A percentile compares a stretch with the other conserved stretches of the same genome.
Evolutionary conservation across 23 tunicate species (phyloP).

Genomic region (Trididemnum clinides): DNA sequence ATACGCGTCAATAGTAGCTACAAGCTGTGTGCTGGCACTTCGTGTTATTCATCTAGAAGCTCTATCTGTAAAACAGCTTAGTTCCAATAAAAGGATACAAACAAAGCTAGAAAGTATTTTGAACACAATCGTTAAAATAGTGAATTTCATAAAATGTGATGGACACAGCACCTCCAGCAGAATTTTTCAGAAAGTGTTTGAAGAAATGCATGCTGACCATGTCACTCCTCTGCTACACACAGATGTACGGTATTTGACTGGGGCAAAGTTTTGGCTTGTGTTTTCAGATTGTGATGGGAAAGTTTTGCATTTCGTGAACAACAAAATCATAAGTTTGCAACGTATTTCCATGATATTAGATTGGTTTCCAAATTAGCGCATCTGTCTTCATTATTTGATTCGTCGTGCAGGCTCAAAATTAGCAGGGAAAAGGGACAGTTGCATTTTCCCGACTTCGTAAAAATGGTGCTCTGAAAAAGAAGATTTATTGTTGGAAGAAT

Average conservation of each 20-base stretch:
- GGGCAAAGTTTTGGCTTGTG: slow-evolving; percentile 24
- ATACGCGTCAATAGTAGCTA: slow-evolving; percentile 5
- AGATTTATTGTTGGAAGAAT: too few species aligned
- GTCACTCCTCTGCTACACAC: slow-evolving; percentile 14
- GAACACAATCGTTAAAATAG: slow-evolving; percentile 37
- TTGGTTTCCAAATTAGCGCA: too few species aligned
- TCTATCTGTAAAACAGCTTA: slow-evolving; percentile 48
- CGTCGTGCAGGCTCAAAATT: slow-evolving; percentile 43
- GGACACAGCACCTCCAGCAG: slow-evolving; percentile 18
- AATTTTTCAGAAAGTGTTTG: slow-evolving; percentile 11
- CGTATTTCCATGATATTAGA: slow-evolving; percentile 26
- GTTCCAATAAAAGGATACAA: slow-evolving; percentile 29
- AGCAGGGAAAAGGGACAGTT: slow-evolving; percentile 49
- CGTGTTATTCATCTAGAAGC: slow-evolving; percentile 55
- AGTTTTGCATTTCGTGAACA: slow-evolving; percentile 38
- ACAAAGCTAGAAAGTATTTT: slow-evolving; percentile 41
- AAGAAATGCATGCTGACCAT: too few species aligned
- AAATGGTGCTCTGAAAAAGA: slow-evolving; percentile 26
- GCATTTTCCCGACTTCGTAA: slow-evolving; percentile 22
- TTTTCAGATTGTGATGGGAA: slow-evolving; percentile 26
- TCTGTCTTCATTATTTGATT: slow-evolving; percentile 33
- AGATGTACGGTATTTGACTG: slow-evolving; percentile 12
- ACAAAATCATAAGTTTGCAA: slow-evolving; percentile 39
- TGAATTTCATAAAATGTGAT: slow-evolving; percentile 56
- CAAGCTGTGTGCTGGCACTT: too few species aligned